Evolutionary conservation across 2,888 invertebrate genomes (phyloP).

Genomic region (Desoria tigrina): DNA sequence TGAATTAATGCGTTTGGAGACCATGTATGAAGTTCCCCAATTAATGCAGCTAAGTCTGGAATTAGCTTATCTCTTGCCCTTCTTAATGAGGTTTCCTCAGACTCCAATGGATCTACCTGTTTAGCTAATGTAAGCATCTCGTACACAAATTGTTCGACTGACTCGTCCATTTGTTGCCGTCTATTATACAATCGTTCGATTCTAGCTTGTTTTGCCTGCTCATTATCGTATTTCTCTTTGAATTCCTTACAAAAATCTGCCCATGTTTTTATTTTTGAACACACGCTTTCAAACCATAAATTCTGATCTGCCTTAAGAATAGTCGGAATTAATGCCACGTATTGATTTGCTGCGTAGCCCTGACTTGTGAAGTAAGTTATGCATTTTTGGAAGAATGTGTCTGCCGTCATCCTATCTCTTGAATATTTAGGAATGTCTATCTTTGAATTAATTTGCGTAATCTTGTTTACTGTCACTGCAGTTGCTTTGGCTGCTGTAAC

Average conservation of each 20-base stretch:
- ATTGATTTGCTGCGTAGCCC: not conserved
- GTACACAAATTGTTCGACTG: no score
- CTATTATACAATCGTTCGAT: not conserved
- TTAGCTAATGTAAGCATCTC: no score
- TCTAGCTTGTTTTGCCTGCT: not conserved
- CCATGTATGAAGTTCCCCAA: conserved; percentile 2
- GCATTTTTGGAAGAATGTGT: no score
- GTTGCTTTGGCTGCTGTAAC: no score
- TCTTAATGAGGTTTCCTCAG: not conserved
- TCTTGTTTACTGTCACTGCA: not conserved
- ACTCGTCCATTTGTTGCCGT: not conserved
- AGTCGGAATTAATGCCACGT: not conserved
- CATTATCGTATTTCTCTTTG: not conserved
- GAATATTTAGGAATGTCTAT: conserved; percentile 1
- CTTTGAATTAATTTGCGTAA: not conserved
- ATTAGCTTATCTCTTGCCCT: not conserved
- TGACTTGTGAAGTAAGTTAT: not conserved
- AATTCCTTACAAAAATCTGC: not conserved
- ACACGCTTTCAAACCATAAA: conserved; percentile 2
- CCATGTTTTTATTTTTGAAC: not conserved
- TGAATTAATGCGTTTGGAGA: no score
- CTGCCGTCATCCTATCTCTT: not conserved
- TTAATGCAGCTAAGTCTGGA: not conserved
- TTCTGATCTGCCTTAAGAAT: not conserved
- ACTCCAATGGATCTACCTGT: conserved; percentile 1